Conservation (phyloP, 2,888 invertebrate species). For the Ormia ochracea region DNA sequence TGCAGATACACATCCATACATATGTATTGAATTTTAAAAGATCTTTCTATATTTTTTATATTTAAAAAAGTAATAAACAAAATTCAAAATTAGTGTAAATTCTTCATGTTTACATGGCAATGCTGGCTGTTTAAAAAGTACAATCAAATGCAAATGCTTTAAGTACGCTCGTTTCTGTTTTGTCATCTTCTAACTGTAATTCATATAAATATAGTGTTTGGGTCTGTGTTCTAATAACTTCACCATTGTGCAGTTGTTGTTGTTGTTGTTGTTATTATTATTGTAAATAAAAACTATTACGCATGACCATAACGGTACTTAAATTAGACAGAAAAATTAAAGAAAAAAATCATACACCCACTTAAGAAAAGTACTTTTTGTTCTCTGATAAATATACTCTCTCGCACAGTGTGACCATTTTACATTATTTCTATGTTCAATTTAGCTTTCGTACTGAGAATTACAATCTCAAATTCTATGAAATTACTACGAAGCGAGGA, state of each 20-base stretch:
- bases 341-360: conserved; percentile 22
- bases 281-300: conserved; percentile 49
- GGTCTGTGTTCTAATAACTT: neutral
- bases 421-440: no score
- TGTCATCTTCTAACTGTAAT: neutral
- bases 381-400: conserved; percentile 14
- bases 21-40: no score
- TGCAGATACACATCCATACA: no score
- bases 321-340: neutral
- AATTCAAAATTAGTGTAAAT: conserved; percentile 9
- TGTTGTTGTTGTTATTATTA: conserved; percentile 20
- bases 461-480: no score
- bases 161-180: neutral
- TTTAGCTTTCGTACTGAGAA: no score
- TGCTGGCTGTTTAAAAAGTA: neutral
- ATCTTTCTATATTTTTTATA: no score
- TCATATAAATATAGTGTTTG: conserved; percentile 18
- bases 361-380: conserved; percentile 1
- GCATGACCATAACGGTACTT: conserved; percentile 48
- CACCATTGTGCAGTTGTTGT: neutral
- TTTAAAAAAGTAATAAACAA: neutral
- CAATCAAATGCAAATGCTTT: neutral
- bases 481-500: no score
- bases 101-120: conserved; percentile 37
- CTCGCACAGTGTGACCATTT: no score